Conservation (phyloP, 2,888 invertebrate genomes). For the Vanessa cardui region DNA sequence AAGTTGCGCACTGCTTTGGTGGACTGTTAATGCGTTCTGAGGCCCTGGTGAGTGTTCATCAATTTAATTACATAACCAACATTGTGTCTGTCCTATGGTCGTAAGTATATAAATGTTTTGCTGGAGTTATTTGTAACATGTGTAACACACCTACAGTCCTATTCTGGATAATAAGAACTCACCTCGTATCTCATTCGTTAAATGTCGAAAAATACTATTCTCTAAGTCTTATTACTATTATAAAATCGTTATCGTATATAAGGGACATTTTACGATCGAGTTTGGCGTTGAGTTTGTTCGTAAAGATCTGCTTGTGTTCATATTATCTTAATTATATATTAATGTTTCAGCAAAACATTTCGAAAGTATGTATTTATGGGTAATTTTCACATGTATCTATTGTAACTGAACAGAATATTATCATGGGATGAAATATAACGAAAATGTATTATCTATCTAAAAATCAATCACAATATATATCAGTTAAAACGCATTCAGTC, state of each 20-base stretch:
- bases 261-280: too few species aligned
- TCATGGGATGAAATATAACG: constrained; percentile 2
- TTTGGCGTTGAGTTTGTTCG: too few species aligned
- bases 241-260: background rate
- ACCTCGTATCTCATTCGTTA: background rate
- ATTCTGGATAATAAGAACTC: too few species aligned
- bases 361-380: constrained; percentile 11
- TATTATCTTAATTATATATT: background rate
- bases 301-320: too few species aligned
- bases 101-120: constrained; percentile 26
- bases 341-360: constrained; percentile 22
- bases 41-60: constrained; percentile 80
- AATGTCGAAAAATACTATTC: background rate
- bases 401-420: constrained; percentile 4
- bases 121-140: constrained; percentile 5
- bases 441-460: background rate
- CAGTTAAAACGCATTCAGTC: background rate
- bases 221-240: background rate
- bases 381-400: background rate
- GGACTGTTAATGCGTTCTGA: constrained; percentile 80
- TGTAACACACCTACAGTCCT: background rate
- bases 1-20: constrained; percentile 82
- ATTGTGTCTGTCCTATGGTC: constrained; percentile 41
- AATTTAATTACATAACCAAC: constrained; percentile 62
- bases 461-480: background rate